These are phyloP conservation scores for Cephalotes varians DNA, from an alignment of 2,888 invertebrate genomes.

Conservation along the genomic window DNA sequence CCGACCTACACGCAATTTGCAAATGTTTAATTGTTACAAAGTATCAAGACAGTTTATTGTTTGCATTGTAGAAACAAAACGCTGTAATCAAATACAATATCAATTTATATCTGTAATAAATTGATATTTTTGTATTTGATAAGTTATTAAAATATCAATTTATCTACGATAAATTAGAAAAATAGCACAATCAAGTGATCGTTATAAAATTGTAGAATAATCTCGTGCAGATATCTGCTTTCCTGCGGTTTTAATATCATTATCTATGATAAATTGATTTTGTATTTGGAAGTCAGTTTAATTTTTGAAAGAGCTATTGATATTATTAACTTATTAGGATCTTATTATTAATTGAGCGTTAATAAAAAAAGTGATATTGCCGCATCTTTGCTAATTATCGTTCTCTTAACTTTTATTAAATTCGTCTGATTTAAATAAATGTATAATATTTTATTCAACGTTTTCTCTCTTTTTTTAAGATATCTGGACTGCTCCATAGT, in stretches of 20 bases:
- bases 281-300: neutral
- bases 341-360: neutral
- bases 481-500: neutral
- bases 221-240: neutral
- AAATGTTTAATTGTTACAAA: constrained; percentile 2
- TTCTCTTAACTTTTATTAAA: neutral
- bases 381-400: neutral
- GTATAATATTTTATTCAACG: neutral
- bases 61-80: too few species aligned
- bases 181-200: neutral
- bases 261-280: too few species aligned
- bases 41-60: neutral
- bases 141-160: too few species aligned
- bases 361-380: neutral
- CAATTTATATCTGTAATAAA: too few species aligned
- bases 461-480: neutral
- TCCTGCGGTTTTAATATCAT: neutral
- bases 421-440: neutral
- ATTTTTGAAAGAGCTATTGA: neutral
- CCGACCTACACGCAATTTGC: neutral
- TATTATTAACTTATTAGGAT: neutral
- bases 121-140: neutral
- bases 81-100: too few species aligned
- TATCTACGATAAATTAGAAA: too few species aligned
- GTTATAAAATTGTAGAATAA: neutral